Evolutionary conservation across 2,797 vertebrate species (phyloP).

Genomic region (Enteromius viviparus): DNA sequence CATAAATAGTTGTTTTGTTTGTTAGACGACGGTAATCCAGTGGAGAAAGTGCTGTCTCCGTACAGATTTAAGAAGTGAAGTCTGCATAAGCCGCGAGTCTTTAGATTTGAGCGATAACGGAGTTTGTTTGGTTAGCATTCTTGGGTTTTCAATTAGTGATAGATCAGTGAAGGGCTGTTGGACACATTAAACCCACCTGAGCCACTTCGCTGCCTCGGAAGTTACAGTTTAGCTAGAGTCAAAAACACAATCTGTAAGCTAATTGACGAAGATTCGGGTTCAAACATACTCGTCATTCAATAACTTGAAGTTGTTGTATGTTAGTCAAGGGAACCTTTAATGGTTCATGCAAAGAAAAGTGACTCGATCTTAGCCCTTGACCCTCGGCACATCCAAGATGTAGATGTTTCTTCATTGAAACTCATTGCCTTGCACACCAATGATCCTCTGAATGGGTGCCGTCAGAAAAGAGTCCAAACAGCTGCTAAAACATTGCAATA

Average conservation of each 20-base stretch:
- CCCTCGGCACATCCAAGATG: background rate
- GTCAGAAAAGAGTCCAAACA: background rate
- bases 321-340: background rate
- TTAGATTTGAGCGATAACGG: conserved; percentile 12
- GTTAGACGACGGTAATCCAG: conserved; percentile 9
- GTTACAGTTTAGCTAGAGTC: conserved; percentile 48
- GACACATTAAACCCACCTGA: conserved; percentile 42
- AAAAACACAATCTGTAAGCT: background rate
- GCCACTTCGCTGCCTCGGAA: background rate
- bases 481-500: background rate
- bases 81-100: background rate
- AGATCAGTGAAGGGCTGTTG: conserved; percentile 14
- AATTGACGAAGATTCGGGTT: background rate
- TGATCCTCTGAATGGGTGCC: too few species aligned
- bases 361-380: background rate
- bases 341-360: background rate
- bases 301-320: background rate
- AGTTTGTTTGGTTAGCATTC: conserved; percentile 40
- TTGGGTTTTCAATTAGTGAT: conserved; percentile 32
- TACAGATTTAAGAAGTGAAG: conserved; percentile 6
- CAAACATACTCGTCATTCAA: background rate
- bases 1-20: background rate
- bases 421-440: too few species aligned
- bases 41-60: background rate
- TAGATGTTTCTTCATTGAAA: background rate